Conservation (phyloP, 2,113 vertebrate species). For the Atrichornis clamosus region DNA sequence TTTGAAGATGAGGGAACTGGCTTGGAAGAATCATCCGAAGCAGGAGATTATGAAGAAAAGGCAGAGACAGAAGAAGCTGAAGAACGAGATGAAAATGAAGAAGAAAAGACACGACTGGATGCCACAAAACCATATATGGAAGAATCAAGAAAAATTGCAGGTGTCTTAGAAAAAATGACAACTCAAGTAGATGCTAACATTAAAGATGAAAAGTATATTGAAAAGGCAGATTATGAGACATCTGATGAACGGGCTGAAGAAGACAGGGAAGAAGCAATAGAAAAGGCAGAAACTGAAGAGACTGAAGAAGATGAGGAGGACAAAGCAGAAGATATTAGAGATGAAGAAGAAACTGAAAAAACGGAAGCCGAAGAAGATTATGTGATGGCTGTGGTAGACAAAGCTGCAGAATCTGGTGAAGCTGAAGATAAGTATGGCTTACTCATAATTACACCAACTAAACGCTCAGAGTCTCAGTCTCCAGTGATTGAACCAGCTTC, state of each 20-base stretch:
- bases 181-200: constrained; percentile 32
- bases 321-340: constrained; percentile 69
- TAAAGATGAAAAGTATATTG: constrained; percentile 38
- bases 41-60: constrained; percentile 91
- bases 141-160: background rate
- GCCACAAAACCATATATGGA: constrained; percentile 41
- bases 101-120: constrained; percentile 30
- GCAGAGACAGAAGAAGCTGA: constrained; percentile 89
- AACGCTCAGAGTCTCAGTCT: constrained; percentile 78
- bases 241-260: constrained; percentile 73
- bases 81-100: constrained; percentile 75
- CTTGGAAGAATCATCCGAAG: constrained; percentile 88
- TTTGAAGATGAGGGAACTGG: constrained; percentile 93
- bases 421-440: constrained; percentile 68
- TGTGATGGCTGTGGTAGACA: constrained; percentile 74
- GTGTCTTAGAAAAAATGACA: constrained; percentile 50
- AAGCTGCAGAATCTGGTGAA: constrained; percentile 67
- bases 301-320: constrained; percentile 73
- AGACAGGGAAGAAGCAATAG: constrained; percentile 73
- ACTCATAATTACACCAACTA: constrained; percentile 70
- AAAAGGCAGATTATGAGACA: constrained; percentile 68
- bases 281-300: constrained; percentile 74
- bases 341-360: constrained; percentile 70
- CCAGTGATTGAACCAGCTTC: constrained; percentile 78
- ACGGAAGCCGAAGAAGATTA: constrained; percentile 67